Percentiles rank a stretch among this genome's conserved stretches.
Evolutionary conservation across 2,888 invertebrate species (phyloP).

Genomic region (Dicyrtoma fusca): DNA sequence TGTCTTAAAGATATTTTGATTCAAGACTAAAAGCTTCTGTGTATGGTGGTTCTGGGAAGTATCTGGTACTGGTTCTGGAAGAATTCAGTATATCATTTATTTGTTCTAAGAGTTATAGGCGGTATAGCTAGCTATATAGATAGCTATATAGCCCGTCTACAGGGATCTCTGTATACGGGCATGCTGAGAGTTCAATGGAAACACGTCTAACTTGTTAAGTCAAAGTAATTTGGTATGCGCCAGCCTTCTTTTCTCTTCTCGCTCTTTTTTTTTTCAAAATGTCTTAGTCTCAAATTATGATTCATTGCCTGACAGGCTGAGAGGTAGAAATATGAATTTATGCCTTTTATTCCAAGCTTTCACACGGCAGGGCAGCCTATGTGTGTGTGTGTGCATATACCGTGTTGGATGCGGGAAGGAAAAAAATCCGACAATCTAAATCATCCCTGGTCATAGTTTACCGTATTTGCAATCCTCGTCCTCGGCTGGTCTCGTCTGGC

Average conservation of each 20-base stretch:
- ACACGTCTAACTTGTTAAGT: conserved; percentile 8
- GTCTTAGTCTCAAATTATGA: conserved; percentile 42
- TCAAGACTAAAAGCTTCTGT: no score
- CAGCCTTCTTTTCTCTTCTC: conserved; percentile 7
- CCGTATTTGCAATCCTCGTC: conserved; percentile 30
- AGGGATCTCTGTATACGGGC: no score
- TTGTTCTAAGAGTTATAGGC: no score
- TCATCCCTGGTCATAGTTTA: conserved; percentile 27
- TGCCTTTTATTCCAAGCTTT: conserved; percentile 41
- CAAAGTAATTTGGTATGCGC: conserved; percentile 24
- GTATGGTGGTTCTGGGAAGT: no score
- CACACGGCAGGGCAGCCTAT: conserved; percentile 10
- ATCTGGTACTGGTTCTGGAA: no score
- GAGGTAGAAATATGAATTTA: conserved; percentile 47
- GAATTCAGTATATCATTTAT: no score
- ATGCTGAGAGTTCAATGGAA: no score
- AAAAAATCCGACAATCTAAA: conserved; percentile 38
- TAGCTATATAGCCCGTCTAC: no score
- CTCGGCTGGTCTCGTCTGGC: neutral
- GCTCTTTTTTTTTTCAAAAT: conserved; percentile 24
- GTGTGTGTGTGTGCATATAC: no score
- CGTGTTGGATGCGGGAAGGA: conserved; percentile 20
- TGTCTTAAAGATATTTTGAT: no score
- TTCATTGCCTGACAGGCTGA: conserved; percentile 40
- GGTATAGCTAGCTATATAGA: no score